Conservation (phyloP, 2,113 vertebrate species). For the Lamprologus ornatipinnis region DNA sequence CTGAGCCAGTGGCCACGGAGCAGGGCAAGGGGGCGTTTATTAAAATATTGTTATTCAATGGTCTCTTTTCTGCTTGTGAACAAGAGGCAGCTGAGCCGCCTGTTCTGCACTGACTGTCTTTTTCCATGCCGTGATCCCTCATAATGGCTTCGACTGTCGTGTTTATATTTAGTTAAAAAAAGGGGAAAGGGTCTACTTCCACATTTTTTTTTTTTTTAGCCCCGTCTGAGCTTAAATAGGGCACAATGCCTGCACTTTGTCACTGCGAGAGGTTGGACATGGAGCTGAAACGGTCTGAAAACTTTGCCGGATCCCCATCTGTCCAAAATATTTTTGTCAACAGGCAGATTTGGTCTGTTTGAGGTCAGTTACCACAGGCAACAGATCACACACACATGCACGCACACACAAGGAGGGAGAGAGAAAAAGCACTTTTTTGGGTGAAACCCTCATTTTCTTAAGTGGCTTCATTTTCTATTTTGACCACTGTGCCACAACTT, state of each 20-base stretch:
- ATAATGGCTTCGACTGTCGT: constrained; percentile 90
- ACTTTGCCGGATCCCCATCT: constrained; percentile 35
- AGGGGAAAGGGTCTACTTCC: constrained; percentile 61
- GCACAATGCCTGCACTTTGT: constrained; percentile 71
- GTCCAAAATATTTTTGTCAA: constrained; percentile 35
- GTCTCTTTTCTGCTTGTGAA: constrained; percentile 85
- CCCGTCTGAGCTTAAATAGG: constrained; percentile 55
- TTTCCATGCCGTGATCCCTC: constrained; percentile 80
- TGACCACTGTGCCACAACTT: constrained; percentile 8
- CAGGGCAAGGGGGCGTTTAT: constrained; percentile 72
- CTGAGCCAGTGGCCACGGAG: constrained; percentile 60
- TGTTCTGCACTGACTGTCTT: constrained; percentile 77
- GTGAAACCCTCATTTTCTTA: constrained; percentile 15
- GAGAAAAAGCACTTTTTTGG: neutral
- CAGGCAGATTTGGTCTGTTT: constrained; percentile 29
- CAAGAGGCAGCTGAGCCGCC: constrained; percentile 82
- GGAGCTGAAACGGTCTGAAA: constrained; percentile 35
- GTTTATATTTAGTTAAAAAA: constrained; percentile 83
- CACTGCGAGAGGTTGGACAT: neutral
- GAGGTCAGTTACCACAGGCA: constrained; percentile 36
- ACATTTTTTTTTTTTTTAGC: constrained; percentile 46
- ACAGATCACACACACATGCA: constrained; percentile 23
- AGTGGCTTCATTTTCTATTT: constrained; percentile 38
- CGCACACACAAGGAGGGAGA: neutral
- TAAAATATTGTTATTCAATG: constrained; percentile 92